phyloP scores from a whole-genome alignment of 2,888 invertebrate species.

The Melieria crassipennis region DNA sequence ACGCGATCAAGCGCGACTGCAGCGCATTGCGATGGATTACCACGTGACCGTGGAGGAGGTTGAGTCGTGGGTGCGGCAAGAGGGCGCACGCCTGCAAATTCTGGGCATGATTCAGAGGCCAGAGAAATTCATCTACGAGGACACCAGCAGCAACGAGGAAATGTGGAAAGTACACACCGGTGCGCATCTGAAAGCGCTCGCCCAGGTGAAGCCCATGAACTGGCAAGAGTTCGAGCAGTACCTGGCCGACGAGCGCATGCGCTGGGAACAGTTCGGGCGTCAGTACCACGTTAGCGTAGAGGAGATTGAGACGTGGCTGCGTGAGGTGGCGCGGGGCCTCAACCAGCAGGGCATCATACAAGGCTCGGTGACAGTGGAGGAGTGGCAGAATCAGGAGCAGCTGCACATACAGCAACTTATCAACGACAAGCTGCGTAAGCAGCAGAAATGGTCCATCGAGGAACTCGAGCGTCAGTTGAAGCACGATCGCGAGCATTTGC shows the following conservation, averaged over 20 bases:
- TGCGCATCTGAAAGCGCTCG: slow-evolving; percentile 49
- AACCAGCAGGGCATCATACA: slow-evolving; percentile 50
- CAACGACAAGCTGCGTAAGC: slow-evolving; percentile 48
- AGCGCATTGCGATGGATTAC: slow-evolving; percentile 55
- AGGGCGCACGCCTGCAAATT: slow-evolving; percentile 54
- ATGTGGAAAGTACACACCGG: slow-evolving; percentile 55
- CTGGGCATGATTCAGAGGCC: slow-evolving; percentile 53
- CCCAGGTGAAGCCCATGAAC: slow-evolving; percentile 50
- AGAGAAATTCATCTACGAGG: slow-evolving; percentile 19
- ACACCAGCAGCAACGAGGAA: slow-evolving; percentile 23
- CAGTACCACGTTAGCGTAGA: slow-evolving; percentile 55
- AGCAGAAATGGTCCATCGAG: slow-evolving; percentile 58
- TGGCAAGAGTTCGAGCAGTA: slow-evolving; percentile 56
- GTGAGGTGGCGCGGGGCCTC: slow-evolving; percentile 47
- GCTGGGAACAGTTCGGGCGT: slow-evolving; percentile 52
- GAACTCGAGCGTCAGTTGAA: slow-evolving; percentile 55
- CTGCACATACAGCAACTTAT: slow-evolving; percentile 54
- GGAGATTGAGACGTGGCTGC: slow-evolving; percentile 56
- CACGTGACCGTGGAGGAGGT: slow-evolving; percentile 59
- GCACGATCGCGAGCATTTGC: slow-evolving; percentile 51
- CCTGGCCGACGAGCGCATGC: slow-evolving; percentile 48
- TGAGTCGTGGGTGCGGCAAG: slow-evolving; percentile 59
- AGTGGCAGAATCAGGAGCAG: slow-evolving; percentile 57
- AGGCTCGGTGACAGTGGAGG: slow-evolving; percentile 41
- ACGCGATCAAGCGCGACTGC: slow-evolving; percentile 53